Evolutionary conservation across 2,888 invertebrate genomes (phyloP), one percentile per base, ranked within the genome.

Genomic region (Drosophila pullipes): DNA sequence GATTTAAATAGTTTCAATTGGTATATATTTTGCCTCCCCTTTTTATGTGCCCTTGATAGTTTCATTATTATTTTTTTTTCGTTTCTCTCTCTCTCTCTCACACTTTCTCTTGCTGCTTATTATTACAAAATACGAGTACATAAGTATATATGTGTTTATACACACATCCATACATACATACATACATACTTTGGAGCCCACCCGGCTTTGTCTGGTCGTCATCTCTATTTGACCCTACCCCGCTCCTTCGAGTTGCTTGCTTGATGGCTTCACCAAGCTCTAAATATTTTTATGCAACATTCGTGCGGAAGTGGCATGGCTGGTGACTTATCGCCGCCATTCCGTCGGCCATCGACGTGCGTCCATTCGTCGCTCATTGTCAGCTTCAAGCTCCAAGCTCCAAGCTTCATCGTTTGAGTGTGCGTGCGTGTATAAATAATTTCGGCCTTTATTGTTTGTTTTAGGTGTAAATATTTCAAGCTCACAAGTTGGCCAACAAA

Each of bases 381-480:
- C 78, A 81, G 68, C 68, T 57, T 31, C 61, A 22, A 52, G 44
- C 11, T 44, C 28, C 18, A n/a, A 30, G 28, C 11, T 44, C 55
- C 18, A 28, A 37, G 30, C 47, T 37, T 5, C n/a, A 16, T 54
- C 31, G 41, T 57, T 41, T 25, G 74, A 61, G 74, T 80, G 77
- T 83, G 82, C 75, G 76, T 90, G 90, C 78, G 89, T 78, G 80
- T 85, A 82, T 87, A 90, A 80, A 87, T 84, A 90, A 85, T 88
- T 88, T 88, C 68, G 72, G 83, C 75, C 90, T 85, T 85, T 88
- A 90, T 85, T 90, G 80, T 90, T 90, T 85, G 73, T 79, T 78
- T 79, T 81, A 91, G 88, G 90, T 91, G 91, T 87, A 87, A 88
- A 89, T 89, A 89, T 82, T 83, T 89, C 85, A 85, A 89, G 87